A percentile compares a stretch with the other conserved stretches of the same genome.
These are phyloP conservation scores for Diplolepis rosae DNA, from an alignment of 2,888 invertebrate genomes.

Conservation along the genomic window DNA sequence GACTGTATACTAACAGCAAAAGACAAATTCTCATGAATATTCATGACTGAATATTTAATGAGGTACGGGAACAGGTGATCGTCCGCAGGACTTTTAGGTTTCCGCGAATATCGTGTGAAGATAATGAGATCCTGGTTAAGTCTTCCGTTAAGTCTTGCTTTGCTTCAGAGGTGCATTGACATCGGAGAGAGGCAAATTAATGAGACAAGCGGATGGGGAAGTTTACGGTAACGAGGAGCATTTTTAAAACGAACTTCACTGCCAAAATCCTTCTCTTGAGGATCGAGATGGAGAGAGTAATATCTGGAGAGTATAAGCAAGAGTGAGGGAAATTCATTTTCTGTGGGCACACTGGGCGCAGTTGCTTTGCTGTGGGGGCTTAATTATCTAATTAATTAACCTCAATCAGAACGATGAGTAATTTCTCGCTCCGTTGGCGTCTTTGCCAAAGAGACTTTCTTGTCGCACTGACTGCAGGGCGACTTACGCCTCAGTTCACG, in stretches of 20 bases:
- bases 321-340: conserved; percentile 37
- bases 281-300: conserved; percentile 30
- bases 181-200: conserved; percentile 56
- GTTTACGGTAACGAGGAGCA: conserved; percentile 56
- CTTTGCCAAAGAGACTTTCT: conserved; percentile 71
- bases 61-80: conserved; percentile 21
- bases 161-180: conserved; percentile 51
- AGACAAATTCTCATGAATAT: conserved; percentile 6
- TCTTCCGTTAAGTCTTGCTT: conserved; percentile 56
- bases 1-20: background rate
- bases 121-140: conserved; percentile 68
- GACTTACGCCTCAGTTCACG: conserved; percentile 72
- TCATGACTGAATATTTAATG: background rate
- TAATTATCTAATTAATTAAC: conserved; percentile 75
- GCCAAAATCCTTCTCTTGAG: conserved; percentile 49
- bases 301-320: conserved; percentile 26
- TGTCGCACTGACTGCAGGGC: conserved; percentile 70
- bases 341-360: conserved; percentile 47
- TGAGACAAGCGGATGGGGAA: conserved; percentile 52
- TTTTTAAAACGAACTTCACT: conserved; percentile 61
- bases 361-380: conserved; percentile 61
- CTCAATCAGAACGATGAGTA: conserved; percentile 74
- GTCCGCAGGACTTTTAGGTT: conserved; percentile 52
- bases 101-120: conserved; percentile 55
- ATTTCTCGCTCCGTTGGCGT: conserved; percentile 73